A percentile compares a stretch with the other conserved stretches of the same genome.
phyloP scores from a whole-genome alignment of 2,888 invertebrate genomes.

The Archips xylosteana region DNA sequence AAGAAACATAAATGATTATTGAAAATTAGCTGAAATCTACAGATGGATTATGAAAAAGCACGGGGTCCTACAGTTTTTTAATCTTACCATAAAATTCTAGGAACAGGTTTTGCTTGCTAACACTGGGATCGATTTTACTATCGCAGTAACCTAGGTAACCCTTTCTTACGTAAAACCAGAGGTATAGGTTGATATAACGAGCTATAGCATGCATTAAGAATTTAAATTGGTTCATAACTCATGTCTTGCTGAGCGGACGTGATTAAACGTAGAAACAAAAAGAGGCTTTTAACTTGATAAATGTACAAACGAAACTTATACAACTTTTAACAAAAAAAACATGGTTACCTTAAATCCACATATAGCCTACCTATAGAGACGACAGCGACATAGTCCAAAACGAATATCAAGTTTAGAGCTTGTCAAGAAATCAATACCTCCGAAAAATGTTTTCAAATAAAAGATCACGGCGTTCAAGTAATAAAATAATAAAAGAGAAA shows the following conservation, averaged over 20 bases:
- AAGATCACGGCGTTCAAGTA: background rate
- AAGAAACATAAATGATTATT: background rate
- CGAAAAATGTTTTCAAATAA: background rate
- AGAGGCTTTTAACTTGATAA: background rate
- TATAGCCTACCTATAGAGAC: no score
- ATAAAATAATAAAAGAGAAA: slow-evolving; percentile 6
- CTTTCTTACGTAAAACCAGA: slow-evolving; percentile 33
- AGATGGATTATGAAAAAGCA: background rate
- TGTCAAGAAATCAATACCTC: background rate
- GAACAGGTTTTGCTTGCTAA: slow-evolving; percentile 37
- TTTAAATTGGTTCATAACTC: slow-evolving; percentile 13
- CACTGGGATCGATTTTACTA: slow-evolving; percentile 47
- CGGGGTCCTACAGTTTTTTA: slow-evolving; percentile 17
- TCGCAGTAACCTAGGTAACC: slow-evolving; percentile 45
- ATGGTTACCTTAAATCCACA: no score
- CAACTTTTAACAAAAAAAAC: background rate
- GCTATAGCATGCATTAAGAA: slow-evolving; percentile 14
- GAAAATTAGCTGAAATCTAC: background rate
- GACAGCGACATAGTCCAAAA: background rate
- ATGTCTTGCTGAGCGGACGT: slow-evolving; percentile 3
- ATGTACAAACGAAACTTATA: background rate
- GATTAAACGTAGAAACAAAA: slow-evolving; percentile 4
- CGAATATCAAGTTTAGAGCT: background rate
- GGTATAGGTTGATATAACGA: slow-evolving; percentile 16
- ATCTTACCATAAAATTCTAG: slow-evolving; percentile 34